Percentiles rank a stretch among this genome's conserved stretches.
phyloP scores from a whole-genome alignment of 2,113 vertebrate species.

The Mesitornis unicolor region DNA sequence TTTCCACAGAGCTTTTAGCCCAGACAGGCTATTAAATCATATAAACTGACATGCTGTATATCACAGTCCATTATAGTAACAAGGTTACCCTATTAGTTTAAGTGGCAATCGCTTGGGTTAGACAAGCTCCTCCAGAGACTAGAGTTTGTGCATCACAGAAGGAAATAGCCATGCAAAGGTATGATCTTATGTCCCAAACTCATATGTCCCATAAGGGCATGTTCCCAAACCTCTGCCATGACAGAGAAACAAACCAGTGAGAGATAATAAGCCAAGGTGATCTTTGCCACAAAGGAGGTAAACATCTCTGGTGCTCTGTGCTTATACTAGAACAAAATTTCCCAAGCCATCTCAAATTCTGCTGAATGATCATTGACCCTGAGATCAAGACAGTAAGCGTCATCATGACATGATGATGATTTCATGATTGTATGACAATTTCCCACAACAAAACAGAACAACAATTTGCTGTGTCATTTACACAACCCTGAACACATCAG shows the following conservation, averaged over 20 bases:
- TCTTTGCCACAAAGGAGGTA: background rate
- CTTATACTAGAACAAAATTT: background rate
- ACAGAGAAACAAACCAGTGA: background rate
- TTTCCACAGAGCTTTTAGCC: conserved; percentile 13
- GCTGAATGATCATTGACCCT: background rate
- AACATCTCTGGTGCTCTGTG: background rate
- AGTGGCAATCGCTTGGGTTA: background rate
- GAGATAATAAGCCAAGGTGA: background rate
- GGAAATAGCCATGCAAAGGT: background rate
- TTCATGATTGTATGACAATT: background rate
- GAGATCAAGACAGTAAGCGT: background rate
- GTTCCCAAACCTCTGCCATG: background rate
- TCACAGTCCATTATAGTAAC: conserved; percentile 1
- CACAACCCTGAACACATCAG: background rate
- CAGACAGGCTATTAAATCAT: background rate
- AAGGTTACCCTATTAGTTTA: conserved; percentile 22
- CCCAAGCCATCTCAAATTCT: background rate
- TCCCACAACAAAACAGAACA: background rate
- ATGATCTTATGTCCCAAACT: background rate
- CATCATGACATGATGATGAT: background rate
- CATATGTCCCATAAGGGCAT: background rate
- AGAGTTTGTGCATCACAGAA: background rate
- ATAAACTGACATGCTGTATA: background rate
- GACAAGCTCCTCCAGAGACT: background rate
- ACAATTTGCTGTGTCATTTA: background rate